Conservation (phyloP, 2,113 vertebrate genomes). For the Hemichromis elongatus region DNA sequence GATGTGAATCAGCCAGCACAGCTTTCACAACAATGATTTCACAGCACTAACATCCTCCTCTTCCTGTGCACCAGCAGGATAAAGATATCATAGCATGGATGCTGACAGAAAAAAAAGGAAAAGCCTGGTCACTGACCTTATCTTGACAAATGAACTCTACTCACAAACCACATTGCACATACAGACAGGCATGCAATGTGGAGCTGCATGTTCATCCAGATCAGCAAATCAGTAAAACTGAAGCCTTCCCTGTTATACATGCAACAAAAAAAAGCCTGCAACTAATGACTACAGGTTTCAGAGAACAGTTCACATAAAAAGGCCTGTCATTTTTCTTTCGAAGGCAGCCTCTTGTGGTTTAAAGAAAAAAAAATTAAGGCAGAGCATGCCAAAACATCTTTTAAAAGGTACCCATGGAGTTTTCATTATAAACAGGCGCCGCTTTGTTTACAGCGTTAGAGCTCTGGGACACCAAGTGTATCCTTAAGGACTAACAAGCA, state of each 20-base stretch:
- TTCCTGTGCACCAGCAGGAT: slow-evolving; percentile 60
- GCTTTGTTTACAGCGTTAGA: slow-evolving; percentile 18
- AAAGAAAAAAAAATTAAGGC: not conserved
- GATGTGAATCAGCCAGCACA: slow-evolving; percentile 58
- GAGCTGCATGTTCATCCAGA: not conserved
- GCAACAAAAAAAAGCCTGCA: not conserved
- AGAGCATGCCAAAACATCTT: not conserved
- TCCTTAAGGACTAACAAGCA: not conserved
- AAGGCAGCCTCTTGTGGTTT: not conserved
- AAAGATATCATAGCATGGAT: slow-evolving; percentile 23
- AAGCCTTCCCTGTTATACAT: not conserved
- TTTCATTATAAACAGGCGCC: slow-evolving; percentile 7
- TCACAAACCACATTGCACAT: not conserved
- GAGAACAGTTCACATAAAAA: not conserved
- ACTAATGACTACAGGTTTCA: not conserved
- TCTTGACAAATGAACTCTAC: not conserved
- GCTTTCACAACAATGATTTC: slow-evolving; percentile 69
- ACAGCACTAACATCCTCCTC: slow-evolving; percentile 43
- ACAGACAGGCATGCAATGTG: not conserved
- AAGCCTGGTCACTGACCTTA: slow-evolving; percentile 31
- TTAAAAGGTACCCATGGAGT: not conserved
- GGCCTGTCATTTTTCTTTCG: not conserved
- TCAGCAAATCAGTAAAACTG: not conserved
- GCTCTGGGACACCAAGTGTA: not conserved
- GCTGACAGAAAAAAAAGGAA: slow-evolving; percentile 16